Conservation (phyloP, 2,888 invertebrate species). For the Spisula solida region DNA sequence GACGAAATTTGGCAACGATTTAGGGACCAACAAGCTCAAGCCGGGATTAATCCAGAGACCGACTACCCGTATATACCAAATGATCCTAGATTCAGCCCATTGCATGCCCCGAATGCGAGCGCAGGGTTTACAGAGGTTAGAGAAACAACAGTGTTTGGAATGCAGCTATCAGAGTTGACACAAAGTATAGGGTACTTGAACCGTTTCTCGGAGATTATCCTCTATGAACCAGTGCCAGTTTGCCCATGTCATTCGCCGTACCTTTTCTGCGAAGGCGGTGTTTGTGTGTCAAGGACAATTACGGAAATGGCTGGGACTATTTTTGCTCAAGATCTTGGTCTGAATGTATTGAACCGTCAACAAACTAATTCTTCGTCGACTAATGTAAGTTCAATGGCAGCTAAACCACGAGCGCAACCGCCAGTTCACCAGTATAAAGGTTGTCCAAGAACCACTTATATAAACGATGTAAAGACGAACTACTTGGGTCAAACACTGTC, state of each 20-base stretch:
- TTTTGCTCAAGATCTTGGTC: neutral
- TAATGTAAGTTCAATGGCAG: neutral
- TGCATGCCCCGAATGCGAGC: slow-evolving; percentile 47
- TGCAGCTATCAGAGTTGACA: slow-evolving; percentile 16
- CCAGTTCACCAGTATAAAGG: slow-evolving; percentile 11
- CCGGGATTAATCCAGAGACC: slow-evolving; percentile 41
- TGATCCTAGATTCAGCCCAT: slow-evolving; percentile 27
- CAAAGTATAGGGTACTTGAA: slow-evolving; percentile 47
- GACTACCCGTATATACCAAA: slow-evolving; percentile 56
- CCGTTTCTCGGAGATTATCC: slow-evolving; percentile 49
- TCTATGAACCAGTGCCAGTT: slow-evolving; percentile 60
- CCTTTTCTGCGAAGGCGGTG: slow-evolving; percentile 53
- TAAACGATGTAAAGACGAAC: slow-evolving; percentile 31
- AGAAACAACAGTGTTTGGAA: slow-evolving; percentile 12
- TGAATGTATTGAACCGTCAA: neutral
- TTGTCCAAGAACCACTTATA: slow-evolving; percentile 24
- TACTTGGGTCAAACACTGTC: neutral
- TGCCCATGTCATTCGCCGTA: slow-evolving; percentile 62
- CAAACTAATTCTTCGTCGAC: neutral
- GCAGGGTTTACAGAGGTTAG: slow-evolving; percentile 57
- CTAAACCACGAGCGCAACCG: neutral
- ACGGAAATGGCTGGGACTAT: slow-evolving; percentile 39
- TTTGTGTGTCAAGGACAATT: slow-evolving; percentile 56
- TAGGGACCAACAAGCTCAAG: slow-evolving; percentile 44
- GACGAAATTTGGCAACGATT: slow-evolving; percentile 79